Conservation (phyloP, 1,140 invertebrate genomes). For the Papilio aristodemus region DNA sequence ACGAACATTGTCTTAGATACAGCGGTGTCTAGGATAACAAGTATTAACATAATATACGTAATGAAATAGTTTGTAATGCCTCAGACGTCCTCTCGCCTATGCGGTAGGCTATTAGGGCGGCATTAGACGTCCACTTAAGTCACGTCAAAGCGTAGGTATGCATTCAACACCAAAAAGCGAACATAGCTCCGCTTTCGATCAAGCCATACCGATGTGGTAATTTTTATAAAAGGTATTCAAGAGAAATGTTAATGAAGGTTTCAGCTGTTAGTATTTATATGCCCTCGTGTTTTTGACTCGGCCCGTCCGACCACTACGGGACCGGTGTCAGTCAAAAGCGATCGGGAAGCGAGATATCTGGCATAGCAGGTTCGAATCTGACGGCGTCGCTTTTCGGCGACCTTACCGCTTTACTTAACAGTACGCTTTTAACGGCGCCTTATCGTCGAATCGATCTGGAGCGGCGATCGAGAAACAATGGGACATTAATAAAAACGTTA, state of each 20-base stretch:
- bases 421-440: constrained; percentile 70
- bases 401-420: constrained; percentile 59
- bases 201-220: constrained; percentile 49
- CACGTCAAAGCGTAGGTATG: constrained; percentile 24
- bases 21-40: neutral
- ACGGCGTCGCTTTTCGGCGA: constrained; percentile 55
- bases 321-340: constrained; percentile 59
- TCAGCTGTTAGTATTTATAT: constrained; percentile 51
- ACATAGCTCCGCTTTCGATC: constrained; percentile 35
- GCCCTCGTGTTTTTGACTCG: constrained; percentile 51
- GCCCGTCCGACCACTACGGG: constrained; percentile 44
- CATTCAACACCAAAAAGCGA: constrained; percentile 30
- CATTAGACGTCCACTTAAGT: constrained; percentile 9
- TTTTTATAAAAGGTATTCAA: constrained; percentile 49
- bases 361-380: constrained; percentile 60
- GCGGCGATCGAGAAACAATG: constrained; percentile 75
- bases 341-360: constrained; percentile 60
- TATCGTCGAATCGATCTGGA: constrained; percentile 72
- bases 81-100: constrained; percentile 14
- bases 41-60: constrained; percentile 17
- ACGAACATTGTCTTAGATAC: constrained; percentile 15
- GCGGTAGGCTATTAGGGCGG: constrained; percentile 23
- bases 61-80: constrained; percentile 27
- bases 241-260: constrained; percentile 58
- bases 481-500: constrained; percentile 68